Conservation (phyloP, 1,140 invertebrate species). For the Leptinotarsa undecemlineata region DNA sequence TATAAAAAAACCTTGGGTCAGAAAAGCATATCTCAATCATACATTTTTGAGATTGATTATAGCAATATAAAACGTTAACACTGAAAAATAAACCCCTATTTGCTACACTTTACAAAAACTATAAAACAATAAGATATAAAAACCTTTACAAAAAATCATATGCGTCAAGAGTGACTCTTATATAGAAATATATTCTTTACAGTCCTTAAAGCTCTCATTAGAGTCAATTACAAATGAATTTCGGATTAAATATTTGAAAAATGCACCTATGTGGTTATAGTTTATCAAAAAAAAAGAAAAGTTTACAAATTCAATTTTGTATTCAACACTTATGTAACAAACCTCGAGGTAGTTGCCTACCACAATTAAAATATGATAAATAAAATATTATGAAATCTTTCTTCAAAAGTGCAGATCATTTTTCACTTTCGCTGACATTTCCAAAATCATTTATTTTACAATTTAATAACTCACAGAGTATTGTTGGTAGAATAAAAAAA, state of each 20-base stretch:
- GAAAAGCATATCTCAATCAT: too few relatives aligned
- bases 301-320: not conserved
- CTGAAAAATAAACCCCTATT: constrained; percentile 11
- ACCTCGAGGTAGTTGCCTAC: too few relatives aligned
- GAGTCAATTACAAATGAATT: not conserved
- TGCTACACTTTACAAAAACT: constrained; percentile 12
- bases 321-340: not conserved
- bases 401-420: too few relatives aligned
- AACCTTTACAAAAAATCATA: constrained; percentile 15
- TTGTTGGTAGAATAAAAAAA: too few relatives aligned
- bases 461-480: too few relatives aligned
- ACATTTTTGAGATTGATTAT: not conserved
- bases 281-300: not conserved
- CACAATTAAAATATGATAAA: too few relatives aligned
- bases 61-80: not conserved
- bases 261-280: not conserved
- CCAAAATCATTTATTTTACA: too few relatives aligned
- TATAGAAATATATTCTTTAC: constrained; percentile 18
- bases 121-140: constrained; percentile 17
- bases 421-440: too few relatives aligned
- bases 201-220: constrained; percentile 5
- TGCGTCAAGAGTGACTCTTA: not conserved
- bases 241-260: not conserved
- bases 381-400: too few relatives aligned
- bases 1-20: too few relatives aligned